A percentile compares a stretch with the other conserved stretches of the same genome.
These are phyloP conservation scores for Neotoma lepida DNA, from an alignment of 2,113 vertebrate species.

Conservation along the genomic window DNA sequence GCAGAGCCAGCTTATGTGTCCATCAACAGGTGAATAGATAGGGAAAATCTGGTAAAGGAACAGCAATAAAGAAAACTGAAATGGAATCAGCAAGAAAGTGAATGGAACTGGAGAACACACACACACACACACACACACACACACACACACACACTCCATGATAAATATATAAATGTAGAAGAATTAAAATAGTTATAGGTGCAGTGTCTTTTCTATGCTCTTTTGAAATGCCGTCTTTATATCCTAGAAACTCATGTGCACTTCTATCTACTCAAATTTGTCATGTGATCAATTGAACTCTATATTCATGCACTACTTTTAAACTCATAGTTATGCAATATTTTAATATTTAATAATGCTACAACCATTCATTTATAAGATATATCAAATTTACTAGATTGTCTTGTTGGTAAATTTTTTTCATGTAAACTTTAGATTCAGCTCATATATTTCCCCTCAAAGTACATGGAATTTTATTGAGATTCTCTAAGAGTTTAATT, in stretches of 20 bases:
- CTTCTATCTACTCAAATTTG: neutral
- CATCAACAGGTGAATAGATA: neutral
- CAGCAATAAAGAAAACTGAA: neutral
- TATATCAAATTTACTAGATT: neutral
- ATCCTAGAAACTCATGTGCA: neutral
- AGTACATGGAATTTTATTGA: neutral
- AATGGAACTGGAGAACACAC: neutral
- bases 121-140: too few relatives aligned
- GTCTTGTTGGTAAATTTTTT: slow-evolving; percentile 20
- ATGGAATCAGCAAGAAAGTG: neutral
- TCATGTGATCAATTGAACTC: neutral
- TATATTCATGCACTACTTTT: neutral
- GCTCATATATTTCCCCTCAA: neutral
- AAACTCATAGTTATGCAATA: neutral
- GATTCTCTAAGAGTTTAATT: neutral
- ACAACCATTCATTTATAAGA: neutral
- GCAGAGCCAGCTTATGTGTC: neutral
- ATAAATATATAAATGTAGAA: neutral
- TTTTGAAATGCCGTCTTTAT: slow-evolving; percentile 13
- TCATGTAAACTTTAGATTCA: neutral
- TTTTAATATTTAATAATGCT: neutral
- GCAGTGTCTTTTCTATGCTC: neutral
- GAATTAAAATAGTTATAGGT: neutral
- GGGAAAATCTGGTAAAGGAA: neutral
- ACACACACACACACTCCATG: neutral